Percentiles rank a stretch among this genome's conserved stretches.
Evolutionary conservation across 2,888 invertebrate species (phyloP).

Genomic region (Scaptomyza polygonia): DNA sequence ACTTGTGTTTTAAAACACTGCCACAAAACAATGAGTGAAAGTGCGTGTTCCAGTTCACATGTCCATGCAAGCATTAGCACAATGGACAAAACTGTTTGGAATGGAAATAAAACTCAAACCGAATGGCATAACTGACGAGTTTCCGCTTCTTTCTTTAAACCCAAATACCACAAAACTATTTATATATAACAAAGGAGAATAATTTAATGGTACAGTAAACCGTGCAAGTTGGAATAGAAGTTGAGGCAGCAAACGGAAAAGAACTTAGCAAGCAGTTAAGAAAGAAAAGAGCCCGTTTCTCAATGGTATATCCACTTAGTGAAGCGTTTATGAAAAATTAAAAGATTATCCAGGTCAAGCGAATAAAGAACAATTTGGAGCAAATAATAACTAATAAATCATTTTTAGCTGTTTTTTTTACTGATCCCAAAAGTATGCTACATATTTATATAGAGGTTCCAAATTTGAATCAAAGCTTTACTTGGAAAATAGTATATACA

Average conservation of each 20-base stretch:
- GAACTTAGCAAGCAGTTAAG: background rate
- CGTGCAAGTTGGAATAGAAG: conserved; percentile 6
- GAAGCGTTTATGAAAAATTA: background rate
- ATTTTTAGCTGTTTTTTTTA: background rate
- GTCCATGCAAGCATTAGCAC: background rate
- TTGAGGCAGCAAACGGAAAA: conserved; percentile 2
- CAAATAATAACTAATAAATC: background rate
- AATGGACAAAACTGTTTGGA: conserved; percentile 3
- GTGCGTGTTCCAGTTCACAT: background rate
- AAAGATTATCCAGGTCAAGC: background rate
- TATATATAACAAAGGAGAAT: background rate
- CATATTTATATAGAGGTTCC: background rate
- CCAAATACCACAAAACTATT: conserved; percentile 1
- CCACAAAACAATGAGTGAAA: background rate
- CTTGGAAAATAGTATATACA: too few relatives aligned
- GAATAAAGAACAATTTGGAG: background rate
- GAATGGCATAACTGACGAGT: background rate
- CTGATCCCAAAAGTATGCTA: background rate
- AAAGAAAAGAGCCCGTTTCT: background rate
- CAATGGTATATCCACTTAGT: conserved; percentile 1
- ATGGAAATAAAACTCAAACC: conserved; percentile 11
- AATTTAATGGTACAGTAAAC: conserved; percentile 57
- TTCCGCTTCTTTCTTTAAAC: background rate
- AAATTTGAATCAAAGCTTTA: too few relatives aligned
- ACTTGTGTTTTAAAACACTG: background rate